Percentiles rank a stretch among this genome's conserved stretches.
phyloP scores from a whole-genome alignment of 2,113 vertebrate genomes.

The Holacanthus passer region DNA sequence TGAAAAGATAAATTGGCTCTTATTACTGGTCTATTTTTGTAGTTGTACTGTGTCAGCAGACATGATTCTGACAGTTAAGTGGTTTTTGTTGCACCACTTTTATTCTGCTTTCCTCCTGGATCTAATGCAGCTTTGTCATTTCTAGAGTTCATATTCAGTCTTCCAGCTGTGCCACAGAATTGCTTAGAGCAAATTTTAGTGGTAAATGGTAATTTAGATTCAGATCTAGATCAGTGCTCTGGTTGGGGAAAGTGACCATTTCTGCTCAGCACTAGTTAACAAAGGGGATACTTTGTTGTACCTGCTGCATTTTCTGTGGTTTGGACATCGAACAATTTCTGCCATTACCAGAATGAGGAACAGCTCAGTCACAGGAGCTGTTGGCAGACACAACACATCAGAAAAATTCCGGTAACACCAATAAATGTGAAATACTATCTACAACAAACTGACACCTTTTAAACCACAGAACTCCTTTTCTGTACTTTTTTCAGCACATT shows the following conservation, averaged over 20 bases:
- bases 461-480: background rate
- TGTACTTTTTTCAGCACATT: too few species aligned
- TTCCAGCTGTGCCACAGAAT: background rate
- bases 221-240: background rate
- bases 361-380: background rate
- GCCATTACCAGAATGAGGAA: background rate
- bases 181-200: background rate
- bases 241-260: background rate
- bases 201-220: too few species aligned
- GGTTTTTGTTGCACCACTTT: background rate
- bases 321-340: background rate
- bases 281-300: background rate
- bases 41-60: background rate
- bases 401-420: too few species aligned
- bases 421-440: too few species aligned
- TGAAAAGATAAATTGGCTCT: slow-evolving; percentile 16
- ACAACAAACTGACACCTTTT: too few species aligned
- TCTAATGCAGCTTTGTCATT: background rate
- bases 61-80: slow-evolving; percentile 2
- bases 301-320: background rate
- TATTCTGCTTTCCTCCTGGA: background rate
- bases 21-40: slow-evolving; percentile 33
- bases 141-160: background rate
- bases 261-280: background rate
- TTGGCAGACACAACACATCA: background rate